Conservation (phyloP, 2,888 invertebrate genomes). For the Meandrusa payeni region DNA sequence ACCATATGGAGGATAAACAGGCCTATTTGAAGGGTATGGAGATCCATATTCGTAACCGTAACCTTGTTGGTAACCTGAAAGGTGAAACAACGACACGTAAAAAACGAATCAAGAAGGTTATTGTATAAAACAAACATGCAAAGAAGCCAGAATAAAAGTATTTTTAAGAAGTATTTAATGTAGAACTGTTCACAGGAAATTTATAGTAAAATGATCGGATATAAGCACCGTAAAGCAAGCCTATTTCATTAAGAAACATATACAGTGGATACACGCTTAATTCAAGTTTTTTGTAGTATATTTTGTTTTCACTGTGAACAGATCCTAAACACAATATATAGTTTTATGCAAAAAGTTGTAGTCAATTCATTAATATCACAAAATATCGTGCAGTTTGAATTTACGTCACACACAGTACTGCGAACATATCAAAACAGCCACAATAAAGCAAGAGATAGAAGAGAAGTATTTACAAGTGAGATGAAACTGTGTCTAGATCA, state of each 20-base stretch:
- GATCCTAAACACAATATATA: too few relatives aligned
- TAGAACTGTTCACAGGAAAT: neutral
- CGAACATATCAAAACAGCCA: slow-evolving; percentile 22
- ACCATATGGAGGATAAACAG: slow-evolving; percentile 89
- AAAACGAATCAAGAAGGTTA: neutral
- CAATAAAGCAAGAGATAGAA: slow-evolving; percentile 53
- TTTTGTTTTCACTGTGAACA: neutral
- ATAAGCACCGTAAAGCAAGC: too few relatives aligned
- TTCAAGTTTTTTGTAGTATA: too few relatives aligned
- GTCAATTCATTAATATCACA: too few relatives aligned
- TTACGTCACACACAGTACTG: slow-evolving; percentile 15
- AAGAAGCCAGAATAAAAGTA: slow-evolving; percentile 5
- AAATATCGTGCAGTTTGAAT: slow-evolving; percentile 10
- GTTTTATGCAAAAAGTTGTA: too few relatives aligned
- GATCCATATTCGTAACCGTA: slow-evolving; percentile 85
- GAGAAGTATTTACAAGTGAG: slow-evolving; percentile 46
- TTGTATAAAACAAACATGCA: slow-evolving; percentile 13
- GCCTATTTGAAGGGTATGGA: slow-evolving; percentile 86
- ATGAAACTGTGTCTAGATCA: slow-evolving; percentile 58
- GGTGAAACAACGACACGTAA: slow-evolving; percentile 7
- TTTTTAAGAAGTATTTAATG: neutral
- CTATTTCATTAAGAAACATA: too few relatives aligned
- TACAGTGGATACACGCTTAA: too few relatives aligned
- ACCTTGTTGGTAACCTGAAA: slow-evolving; percentile 83
- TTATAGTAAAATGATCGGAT: too few relatives aligned